A percentile compares a stretch with the other conserved stretches of the same genome.
Evolutionary conservation across 2,797 vertebrate genomes (phyloP).

Genomic region (Calcarius lapponicus): DNA sequence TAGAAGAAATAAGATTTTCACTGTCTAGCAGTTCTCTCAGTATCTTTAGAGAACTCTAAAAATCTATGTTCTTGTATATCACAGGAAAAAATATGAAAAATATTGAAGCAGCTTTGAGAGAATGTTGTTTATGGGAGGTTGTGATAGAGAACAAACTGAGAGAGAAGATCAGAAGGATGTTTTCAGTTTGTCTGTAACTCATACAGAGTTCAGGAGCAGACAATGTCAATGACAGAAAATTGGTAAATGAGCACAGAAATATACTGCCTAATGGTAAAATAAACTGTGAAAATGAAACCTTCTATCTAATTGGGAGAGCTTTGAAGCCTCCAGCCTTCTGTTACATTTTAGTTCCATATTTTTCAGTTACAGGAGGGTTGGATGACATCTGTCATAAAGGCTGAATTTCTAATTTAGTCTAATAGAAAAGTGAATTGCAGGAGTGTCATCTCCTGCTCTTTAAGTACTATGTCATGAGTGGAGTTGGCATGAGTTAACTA

Average conservation of each 20-base stretch:
- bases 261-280: not conserved
- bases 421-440: not conserved
- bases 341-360: conserved; percentile 9
- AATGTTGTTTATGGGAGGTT: not conserved
- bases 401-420: conserved; percentile 23
- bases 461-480: not conserved
- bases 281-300: not conserved
- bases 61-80: not conserved
- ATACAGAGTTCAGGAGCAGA: not conserved
- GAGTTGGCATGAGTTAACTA: not conserved
- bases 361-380: not conserved
- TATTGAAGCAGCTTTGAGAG: not conserved
- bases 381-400: conserved; percentile 14
- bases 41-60: not conserved
- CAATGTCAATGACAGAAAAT: not conserved
- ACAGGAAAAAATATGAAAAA: not conserved
- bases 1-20: not conserved
- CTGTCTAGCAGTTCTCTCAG: not conserved
- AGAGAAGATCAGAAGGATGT: not conserved
- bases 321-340: not conserved
- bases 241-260: not conserved
- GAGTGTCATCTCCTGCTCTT: not conserved
- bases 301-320: not conserved
- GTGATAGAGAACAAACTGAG: not conserved
- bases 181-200: not conserved